A percentile compares a stretch with the other conserved stretches of the same genome.
Conservation (phyloP, 2,797 vertebrate species). For the Toxotes lorentzi region DNA sequence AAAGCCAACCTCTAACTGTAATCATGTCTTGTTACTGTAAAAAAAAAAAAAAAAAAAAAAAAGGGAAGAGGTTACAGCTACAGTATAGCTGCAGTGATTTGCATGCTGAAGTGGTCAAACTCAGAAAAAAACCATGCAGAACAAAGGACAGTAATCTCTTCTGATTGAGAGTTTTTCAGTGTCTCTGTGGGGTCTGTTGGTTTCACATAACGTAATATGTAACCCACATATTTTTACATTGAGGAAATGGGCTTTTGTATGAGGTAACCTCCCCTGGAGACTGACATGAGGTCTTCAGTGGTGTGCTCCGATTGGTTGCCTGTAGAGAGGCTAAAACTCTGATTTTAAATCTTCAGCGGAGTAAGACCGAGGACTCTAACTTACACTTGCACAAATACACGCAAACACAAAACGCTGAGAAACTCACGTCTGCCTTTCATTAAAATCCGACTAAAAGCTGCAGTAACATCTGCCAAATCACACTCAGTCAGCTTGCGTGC, state of each 20-base stretch:
- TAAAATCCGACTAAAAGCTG: constrained; percentile 58
- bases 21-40: neutral
- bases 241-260: constrained; percentile 65
- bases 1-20: neutral
- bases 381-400: constrained; percentile 28
- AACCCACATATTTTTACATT: constrained; percentile 70
- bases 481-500: constrained; percentile 39
- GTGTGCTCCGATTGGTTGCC: constrained; percentile 52
- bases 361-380: constrained; percentile 18
- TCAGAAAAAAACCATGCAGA: constrained; percentile 27
- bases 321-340: constrained; percentile 40
- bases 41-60: constrained; percentile 33
- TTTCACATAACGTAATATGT: constrained; percentile 55
- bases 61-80: constrained; percentile 8
- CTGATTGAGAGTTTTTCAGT: constrained; percentile 18
- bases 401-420: constrained; percentile 20
- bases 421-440: constrained; percentile 63
- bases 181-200: constrained; percentile 40
- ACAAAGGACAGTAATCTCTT: constrained; percentile 23
- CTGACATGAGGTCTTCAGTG: constrained; percentile 67
- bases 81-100: neutral
- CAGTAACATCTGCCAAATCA: constrained; percentile 54
- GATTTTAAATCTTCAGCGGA: constrained; percentile 48
- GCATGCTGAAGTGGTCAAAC: constrained; percentile 9
- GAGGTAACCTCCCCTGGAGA: constrained; percentile 72